phyloP scores from a whole-genome alignment of 2,888 invertebrate species.

The Callimorpha dominula region DNA sequence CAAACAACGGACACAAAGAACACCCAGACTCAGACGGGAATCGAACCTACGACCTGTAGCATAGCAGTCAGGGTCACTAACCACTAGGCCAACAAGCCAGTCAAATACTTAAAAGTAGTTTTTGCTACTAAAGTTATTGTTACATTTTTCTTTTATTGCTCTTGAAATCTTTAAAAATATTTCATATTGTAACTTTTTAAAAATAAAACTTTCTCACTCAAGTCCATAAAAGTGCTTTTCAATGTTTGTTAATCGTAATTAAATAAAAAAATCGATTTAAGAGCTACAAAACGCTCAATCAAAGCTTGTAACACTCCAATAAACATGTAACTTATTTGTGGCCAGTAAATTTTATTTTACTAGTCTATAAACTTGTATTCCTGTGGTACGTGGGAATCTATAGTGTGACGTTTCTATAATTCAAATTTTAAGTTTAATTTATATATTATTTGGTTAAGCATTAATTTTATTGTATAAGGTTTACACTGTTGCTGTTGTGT shows the following conservation, averaged over 20 bases:
- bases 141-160: no score
- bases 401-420: slow-evolving; percentile 20
- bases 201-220: not conserved
- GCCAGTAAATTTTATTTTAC: slow-evolving; percentile 49
- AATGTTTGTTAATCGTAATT: slow-evolving; percentile 30
- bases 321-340: slow-evolving; percentile 46
- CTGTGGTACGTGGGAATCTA: slow-evolving; percentile 40
- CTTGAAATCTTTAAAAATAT: not conserved
- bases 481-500: not conserved
- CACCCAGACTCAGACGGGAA: no score
- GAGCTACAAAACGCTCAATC: slow-evolving; percentile 49
- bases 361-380: slow-evolving; percentile 39
- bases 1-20: no score
- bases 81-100: no score
- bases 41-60: no score
- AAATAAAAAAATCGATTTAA: slow-evolving; percentile 36
- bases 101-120: no score
- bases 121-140: no score
- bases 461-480: not conserved
- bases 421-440: slow-evolving; percentile 11
- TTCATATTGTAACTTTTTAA: not conserved
- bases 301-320: slow-evolving; percentile 39
- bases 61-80: no score
- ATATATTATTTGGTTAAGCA: not conserved
- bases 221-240: slow-evolving; percentile 12